These are phyloP conservation scores for Drosophila lacertosa DNA, from an alignment of 1,140 invertebrate species.

Conservation along the genomic window DNA sequence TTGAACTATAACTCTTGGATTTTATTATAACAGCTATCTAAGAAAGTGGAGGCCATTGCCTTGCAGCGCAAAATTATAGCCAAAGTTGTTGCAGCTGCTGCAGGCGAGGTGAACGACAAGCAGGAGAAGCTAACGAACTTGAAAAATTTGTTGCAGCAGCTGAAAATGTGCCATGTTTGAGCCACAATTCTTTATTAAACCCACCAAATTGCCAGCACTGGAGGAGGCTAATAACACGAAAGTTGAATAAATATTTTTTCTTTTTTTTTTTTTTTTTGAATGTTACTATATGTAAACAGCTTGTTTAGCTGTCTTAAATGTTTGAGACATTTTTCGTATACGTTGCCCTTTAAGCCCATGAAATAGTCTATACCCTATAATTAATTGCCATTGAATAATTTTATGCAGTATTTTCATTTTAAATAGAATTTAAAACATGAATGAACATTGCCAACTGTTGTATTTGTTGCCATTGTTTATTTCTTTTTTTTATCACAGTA, in stretches of 20 bases:
- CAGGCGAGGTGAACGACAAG: constrained; percentile 17
- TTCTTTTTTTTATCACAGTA: constrained; percentile 73
- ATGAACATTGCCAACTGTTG: constrained; percentile 10
- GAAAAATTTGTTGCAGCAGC: constrained; percentile 67
- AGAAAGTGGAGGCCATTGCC: constrained; percentile 81
- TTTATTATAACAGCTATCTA: constrained; percentile 63
- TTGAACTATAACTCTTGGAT: background rate
- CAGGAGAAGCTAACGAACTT: constrained; percentile 47
- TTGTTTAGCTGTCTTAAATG: constrained; percentile 6
- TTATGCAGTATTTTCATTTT: constrained; percentile 16
- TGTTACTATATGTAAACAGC: constrained; percentile 28
- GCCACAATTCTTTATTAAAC: background rate
- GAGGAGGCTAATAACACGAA: constrained; percentile 24
- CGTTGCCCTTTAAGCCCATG: constrained; percentile 37
- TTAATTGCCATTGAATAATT: constrained; percentile 14
- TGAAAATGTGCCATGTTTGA: constrained; percentile 69
- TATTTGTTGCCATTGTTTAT: constrained; percentile 68
- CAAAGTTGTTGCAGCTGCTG: constrained; percentile 64
- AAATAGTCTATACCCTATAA: background rate
- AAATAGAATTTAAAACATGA: background rate
- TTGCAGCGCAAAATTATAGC: constrained; percentile 74
- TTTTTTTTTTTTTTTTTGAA: background rate
- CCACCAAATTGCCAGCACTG: background rate
- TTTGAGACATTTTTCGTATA: constrained; percentile 33
- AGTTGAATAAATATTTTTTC: constrained; percentile 1